phyloP scores from a whole-genome alignment of 2,113 vertebrate genomes.

The Microcebus lehilahytsara region DNA sequence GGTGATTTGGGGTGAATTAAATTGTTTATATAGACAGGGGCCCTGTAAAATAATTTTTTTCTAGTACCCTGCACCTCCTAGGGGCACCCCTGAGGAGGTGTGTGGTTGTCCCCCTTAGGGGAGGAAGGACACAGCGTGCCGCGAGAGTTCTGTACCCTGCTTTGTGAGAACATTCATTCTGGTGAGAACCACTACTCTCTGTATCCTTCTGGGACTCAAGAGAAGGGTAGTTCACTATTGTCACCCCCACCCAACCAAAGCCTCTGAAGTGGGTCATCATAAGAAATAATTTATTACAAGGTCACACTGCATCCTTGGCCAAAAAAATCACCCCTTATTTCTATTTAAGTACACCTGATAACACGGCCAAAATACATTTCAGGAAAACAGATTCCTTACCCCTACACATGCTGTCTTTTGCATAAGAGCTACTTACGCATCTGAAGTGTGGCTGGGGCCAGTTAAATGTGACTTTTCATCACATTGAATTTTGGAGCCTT shows the following conservation, averaged over 20 bases:
- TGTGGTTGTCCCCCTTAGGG: not conserved
- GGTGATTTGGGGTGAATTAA: not conserved
- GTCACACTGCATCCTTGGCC: not conserved
- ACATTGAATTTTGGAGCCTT: not conserved
- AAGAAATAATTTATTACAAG: slow-evolving; percentile 8
- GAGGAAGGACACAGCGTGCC: not conserved
- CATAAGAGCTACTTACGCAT: not conserved
- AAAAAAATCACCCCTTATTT: slow-evolving; percentile 20
- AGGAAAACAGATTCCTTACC: not conserved
- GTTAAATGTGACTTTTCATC: not conserved
- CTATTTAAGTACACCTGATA: not conserved
- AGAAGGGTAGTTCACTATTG: not conserved
- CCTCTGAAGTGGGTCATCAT: not conserved
- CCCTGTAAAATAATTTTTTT: not conserved
- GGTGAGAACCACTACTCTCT: not conserved
- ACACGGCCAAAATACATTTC: not conserved
- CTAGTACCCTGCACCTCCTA: not conserved
- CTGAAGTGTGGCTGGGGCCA: not conserved
- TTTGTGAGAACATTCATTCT: not conserved
- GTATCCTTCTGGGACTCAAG: not conserved
- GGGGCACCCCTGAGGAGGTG: not conserved
- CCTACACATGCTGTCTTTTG: not conserved
- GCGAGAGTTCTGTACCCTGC: not conserved
- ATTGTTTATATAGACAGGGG: not conserved
- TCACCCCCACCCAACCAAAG: not conserved